Evolutionary conservation across 1,140 invertebrate species (phyloP).

Genomic region (Drosophila malerkotliana): DNA sequence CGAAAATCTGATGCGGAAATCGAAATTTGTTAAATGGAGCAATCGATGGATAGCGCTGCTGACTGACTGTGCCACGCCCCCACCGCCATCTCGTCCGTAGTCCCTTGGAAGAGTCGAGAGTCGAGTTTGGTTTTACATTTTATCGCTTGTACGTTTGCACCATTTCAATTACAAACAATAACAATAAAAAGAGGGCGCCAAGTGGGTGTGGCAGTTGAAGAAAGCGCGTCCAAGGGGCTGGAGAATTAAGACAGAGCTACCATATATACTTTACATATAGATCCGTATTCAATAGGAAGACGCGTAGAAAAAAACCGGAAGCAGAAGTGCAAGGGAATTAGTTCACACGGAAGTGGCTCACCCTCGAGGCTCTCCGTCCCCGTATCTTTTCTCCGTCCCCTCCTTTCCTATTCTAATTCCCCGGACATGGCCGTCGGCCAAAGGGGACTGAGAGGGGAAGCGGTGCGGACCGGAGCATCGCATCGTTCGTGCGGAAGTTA

Average conservation of each 20-base stretch:
- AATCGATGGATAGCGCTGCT: conserved; percentile 70
- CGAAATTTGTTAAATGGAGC: conserved; percentile 83
- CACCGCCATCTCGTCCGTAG: background rate
- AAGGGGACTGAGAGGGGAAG: background rate
- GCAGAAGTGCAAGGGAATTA: conserved; percentile 72
- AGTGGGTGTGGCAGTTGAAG: conserved; percentile 37
- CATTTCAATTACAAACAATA: conserved; percentile 83
- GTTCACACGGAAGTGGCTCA: conserved; percentile 76
- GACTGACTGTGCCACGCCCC: conserved; percentile 34
- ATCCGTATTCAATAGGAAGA: background rate
- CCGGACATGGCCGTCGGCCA: conserved; percentile 1
- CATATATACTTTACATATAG: conserved; percentile 4
- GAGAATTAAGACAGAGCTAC: conserved; percentile 26
- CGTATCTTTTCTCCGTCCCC: background rate
- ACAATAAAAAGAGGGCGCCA: conserved; percentile 68
- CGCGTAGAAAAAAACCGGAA: conserved; percentile 27
- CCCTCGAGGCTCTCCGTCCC: background rate
- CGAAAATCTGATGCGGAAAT: conserved; percentile 79
- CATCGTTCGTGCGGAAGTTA: conserved; percentile 69
- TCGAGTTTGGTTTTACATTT: conserved; percentile 75
- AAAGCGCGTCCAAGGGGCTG: conserved; percentile 40
- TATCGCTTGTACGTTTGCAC: conserved; percentile 81
- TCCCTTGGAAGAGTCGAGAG: conserved; percentile 13
- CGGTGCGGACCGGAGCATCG: conserved; percentile 15
- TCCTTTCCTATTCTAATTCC: background rate